A percentile compares a stretch with the other conserved stretches of the same genome.
These are phyloP conservation scores for Rhizoglyphus robini DNA, from an alignment of 1,140 invertebrate species.

Conservation along the genomic window DNA sequence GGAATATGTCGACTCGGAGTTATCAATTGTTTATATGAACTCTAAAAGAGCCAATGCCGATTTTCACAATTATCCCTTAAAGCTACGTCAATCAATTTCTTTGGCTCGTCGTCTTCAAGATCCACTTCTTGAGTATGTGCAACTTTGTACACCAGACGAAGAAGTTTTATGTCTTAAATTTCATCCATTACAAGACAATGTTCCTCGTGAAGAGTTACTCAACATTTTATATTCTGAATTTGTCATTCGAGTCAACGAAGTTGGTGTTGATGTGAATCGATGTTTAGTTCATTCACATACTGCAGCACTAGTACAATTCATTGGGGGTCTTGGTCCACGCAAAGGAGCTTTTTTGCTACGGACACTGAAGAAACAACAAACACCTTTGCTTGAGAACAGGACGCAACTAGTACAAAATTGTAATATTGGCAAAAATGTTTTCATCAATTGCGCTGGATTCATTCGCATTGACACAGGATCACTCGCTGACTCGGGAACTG, in stretches of 20 bases:
- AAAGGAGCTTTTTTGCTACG: conserved; percentile 73
- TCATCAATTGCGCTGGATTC: conserved; percentile 97
- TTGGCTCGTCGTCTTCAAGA: conserved; percentile 82
- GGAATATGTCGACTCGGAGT: conserved; percentile 81
- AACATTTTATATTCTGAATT: conserved; percentile 79
- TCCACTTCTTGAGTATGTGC: conserved; percentile 87
- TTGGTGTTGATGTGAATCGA: conserved; percentile 95
- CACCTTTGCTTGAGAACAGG: conserved; percentile 83
- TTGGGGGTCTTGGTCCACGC: conserved; percentile 88
- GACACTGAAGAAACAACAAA: conserved; percentile 61
- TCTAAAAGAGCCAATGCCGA: conserved; percentile 72
- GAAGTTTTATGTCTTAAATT: conserved; percentile 88
- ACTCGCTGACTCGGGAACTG: conserved; percentile 70
- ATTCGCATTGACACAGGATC: conserved; percentile 96
- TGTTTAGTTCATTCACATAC: conserved; percentile 75
- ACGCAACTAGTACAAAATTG: conserved; percentile 87
- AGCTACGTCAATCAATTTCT: conserved; percentile 79
- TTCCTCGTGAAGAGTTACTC: conserved; percentile 67
- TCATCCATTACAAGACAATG: conserved; percentile 70
- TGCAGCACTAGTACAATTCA: conserved; percentile 84
- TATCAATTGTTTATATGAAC: conserved; percentile 77
- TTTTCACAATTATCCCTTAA: conserved; percentile 75
- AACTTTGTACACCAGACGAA: conserved; percentile 84
- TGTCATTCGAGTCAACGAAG: conserved; percentile 83
- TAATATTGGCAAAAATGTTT: conserved; percentile 95